Evolutionary conservation across 2,888 invertebrate species (phyloP).

Genomic region (Chaetogeoica ovagalla): DNA sequence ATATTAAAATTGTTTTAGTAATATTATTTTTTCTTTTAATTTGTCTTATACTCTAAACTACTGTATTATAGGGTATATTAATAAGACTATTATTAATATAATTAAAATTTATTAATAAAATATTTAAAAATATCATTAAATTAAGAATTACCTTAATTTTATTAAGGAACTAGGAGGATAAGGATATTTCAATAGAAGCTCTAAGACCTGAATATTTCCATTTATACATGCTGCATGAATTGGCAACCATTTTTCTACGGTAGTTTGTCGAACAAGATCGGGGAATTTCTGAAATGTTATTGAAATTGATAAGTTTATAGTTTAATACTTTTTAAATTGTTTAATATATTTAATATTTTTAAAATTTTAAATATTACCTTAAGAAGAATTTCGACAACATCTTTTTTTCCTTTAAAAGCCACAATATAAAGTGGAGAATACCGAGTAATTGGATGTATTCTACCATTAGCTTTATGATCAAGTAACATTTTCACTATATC

Average conservation of each 20-base stretch:
- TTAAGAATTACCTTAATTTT: slow-evolving; percentile 30
- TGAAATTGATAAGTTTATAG: slow-evolving; percentile 9
- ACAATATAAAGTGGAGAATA: slow-evolving; percentile 92
- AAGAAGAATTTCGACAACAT: slow-evolving; percentile 63
- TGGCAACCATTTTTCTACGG: slow-evolving; percentile 90
- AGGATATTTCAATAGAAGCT: slow-evolving; percentile 75
- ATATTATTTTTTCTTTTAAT: background rate
- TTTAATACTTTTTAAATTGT: no score
- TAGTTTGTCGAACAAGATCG: slow-evolving; percentile 79
- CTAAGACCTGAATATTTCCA: slow-evolving; percentile 77
- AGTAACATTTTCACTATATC: slow-evolving; percentile 77
- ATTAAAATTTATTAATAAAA: background rate
- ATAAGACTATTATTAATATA: no score
- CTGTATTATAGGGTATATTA: no score
- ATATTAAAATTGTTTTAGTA: slow-evolving; percentile 56
- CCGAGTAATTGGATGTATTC: slow-evolving; percentile 85
- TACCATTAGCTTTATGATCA: slow-evolving; percentile 82
- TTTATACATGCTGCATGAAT: slow-evolving; percentile 91
- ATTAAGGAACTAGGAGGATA: slow-evolving; percentile 67
- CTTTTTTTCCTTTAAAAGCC: slow-evolving; percentile 70
- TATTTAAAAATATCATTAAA: slow-evolving; percentile 8
- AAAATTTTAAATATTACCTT: slow-evolving; percentile 59
- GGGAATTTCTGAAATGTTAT: slow-evolving; percentile 70
- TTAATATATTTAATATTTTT: slow-evolving; percentile 14
- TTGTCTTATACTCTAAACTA: no score